These are phyloP conservation scores for Apostichopus leukothele DNA, from an alignment of 53 echinoderm and acorn worm genomes.

Conservation along the genomic window DNA sequence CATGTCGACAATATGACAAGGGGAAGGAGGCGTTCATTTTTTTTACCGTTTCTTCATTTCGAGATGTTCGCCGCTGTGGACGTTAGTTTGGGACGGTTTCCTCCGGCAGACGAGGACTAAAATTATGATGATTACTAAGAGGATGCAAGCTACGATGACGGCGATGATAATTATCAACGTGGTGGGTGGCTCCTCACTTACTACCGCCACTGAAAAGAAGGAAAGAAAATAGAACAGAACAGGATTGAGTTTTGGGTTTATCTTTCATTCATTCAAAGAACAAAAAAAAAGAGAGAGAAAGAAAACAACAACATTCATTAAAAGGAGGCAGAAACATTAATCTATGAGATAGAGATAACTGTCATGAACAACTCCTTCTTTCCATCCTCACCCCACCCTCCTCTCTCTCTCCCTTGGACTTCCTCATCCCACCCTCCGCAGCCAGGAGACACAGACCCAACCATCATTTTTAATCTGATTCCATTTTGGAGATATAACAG, in stretches of 20 bases:
- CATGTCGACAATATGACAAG: not conserved
- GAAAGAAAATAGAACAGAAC: not conserved
- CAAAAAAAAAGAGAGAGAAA: too few relatives aligned
- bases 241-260: not conserved
- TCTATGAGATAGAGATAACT: too few relatives aligned
- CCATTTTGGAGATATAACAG: too few relatives aligned
- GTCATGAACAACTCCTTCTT: too few relatives aligned
- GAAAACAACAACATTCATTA: not conserved
- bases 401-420: too few relatives aligned
- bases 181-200: slow-evolving; percentile 20
- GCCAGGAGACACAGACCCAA: too few relatives aligned
- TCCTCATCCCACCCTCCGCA: too few relatives aligned
- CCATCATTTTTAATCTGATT: too few relatives aligned
- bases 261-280: too few relatives aligned
- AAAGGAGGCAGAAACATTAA: not conserved
- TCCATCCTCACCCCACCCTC: too few relatives aligned
- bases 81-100: slow-evolving; percentile 24
- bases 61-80: slow-evolving; percentile 20
- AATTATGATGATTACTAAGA: slow-evolving; percentile 7
- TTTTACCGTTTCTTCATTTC: slow-evolving; percentile 42
- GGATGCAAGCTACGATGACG: slow-evolving; percentile 1
- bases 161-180: slow-evolving; percentile 26
- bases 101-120: slow-evolving; percentile 18
- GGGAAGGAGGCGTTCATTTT: not conserved
- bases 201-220: not conserved